A percentile compares a stretch with the other conserved stretches of the same genome.
Conservation (phyloP, 2,888 invertebrate species). For the Ectemnius lituratus region DNA sequence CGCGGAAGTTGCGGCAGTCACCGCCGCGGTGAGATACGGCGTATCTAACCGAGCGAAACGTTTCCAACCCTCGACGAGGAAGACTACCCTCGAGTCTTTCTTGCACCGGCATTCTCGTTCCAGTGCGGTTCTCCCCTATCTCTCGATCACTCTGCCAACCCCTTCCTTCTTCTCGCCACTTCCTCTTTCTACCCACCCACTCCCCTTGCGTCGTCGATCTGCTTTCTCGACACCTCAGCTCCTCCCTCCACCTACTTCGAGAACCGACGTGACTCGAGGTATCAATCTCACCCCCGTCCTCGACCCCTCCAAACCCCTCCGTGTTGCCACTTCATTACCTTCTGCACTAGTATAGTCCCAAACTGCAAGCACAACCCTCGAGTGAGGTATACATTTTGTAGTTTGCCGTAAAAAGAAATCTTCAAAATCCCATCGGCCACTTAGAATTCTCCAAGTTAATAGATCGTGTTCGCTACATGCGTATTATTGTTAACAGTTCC, state of each 20-base stretch:
- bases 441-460: slow-evolving; percentile 11
- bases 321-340: slow-evolving; percentile 76
- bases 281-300: slow-evolving; percentile 73
- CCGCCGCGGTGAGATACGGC: slow-evolving; percentile 58
- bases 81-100: slow-evolving; percentile 61
- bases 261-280: slow-evolving; percentile 72
- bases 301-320: slow-evolving; percentile 70
- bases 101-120: slow-evolving; percentile 42
- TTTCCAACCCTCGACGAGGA: slow-evolving; percentile 58
- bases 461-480: too few species aligned
- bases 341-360: slow-evolving; percentile 57
- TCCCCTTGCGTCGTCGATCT: slow-evolving; percentile 62
- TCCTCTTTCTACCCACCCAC: slow-evolving; percentile 44
- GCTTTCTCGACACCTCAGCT: slow-evolving; percentile 72
- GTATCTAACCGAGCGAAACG: slow-evolving; percentile 66
- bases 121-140: slow-evolving; percentile 33
- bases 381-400: slow-evolving; percentile 56
- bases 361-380: slow-evolving; percentile 35
- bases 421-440: not conserved
- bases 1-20: slow-evolving; percentile 56
- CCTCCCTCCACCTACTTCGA: slow-evolving; percentile 38
- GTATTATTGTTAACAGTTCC: too few species aligned
- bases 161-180: slow-evolving; percentile 38
- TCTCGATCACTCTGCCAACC: slow-evolving; percentile 20
- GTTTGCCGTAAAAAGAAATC: slow-evolving; percentile 49